phyloP scores from a whole-genome alignment of 2,113 vertebrate species.

The Stictonetta naevosa region DNA sequence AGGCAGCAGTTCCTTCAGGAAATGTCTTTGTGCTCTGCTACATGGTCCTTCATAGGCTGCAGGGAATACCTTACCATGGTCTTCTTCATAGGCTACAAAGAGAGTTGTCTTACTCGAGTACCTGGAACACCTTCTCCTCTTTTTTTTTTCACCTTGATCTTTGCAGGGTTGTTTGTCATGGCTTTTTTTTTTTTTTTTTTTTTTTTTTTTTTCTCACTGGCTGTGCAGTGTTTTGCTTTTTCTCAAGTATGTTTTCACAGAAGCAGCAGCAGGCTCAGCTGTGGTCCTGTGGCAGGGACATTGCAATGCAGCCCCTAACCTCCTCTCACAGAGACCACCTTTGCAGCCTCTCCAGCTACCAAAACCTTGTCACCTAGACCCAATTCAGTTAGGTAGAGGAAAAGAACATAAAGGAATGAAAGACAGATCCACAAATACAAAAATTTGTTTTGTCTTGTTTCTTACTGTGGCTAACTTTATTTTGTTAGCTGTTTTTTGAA shows the following conservation, averaged over 20 bases:
- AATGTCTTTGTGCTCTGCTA: background rate
- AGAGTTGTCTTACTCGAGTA: background rate
- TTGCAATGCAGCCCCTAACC: background rate
- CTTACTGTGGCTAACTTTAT: background rate
- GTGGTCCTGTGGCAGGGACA: background rate
- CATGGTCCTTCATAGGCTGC: fast-evolving
- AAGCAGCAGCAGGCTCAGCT: background rate
- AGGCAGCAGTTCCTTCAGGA: background rate
- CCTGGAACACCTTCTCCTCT: background rate
- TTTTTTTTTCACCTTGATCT: background rate
- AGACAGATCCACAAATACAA: background rate
- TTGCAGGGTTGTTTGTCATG: background rate
- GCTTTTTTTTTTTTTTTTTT: too few species aligned
- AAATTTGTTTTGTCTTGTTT: background rate
- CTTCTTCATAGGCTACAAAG: background rate
- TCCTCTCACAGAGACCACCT: background rate
- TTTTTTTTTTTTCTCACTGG: background rate
- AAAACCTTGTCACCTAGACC: background rate
- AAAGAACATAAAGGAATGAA: background rate
- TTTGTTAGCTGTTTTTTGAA: background rate
- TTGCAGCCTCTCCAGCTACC: background rate
- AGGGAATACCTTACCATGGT: background rate
- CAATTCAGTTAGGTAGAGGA: background rate
- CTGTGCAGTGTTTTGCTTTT: background rate
- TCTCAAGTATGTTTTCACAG: background rate